These are phyloP conservation scores for Myotis myotis DNA, from an alignment of 2,797 vertebrate genomes.

Conservation along the genomic window DNA sequence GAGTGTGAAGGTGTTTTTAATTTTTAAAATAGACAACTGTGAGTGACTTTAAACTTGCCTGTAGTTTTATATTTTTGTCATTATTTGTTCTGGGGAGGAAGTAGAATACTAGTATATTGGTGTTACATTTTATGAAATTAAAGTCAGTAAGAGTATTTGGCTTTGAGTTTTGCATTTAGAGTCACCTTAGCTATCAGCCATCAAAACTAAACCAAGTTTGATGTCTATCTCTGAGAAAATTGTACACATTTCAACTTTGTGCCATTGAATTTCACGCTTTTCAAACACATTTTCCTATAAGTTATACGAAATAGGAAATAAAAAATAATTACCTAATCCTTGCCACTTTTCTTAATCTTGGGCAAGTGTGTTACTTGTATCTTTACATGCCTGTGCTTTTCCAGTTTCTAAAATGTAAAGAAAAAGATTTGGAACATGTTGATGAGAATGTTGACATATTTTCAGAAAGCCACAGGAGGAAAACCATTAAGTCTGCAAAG, in stretches of 20 bases:
- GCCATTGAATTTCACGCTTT: not conserved
- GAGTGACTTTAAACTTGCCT: conserved; percentile 9
- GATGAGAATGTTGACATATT: not conserved
- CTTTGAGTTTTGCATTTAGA: conserved; percentile 37
- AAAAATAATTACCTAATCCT: not conserved
- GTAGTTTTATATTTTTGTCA: not conserved
- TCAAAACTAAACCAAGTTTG: conserved; percentile 14
- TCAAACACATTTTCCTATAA: not conserved
- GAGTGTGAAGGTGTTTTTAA: not conserved
- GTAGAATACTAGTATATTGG: not conserved
- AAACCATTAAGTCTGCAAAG: not conserved
- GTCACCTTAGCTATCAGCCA: not conserved
- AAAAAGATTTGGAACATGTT: not conserved
- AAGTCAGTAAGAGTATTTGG: conserved; percentile 26
- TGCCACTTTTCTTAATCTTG: not conserved
- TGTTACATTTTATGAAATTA: conserved; percentile 42
- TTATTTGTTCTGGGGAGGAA: not conserved
- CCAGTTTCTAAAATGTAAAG: conserved; percentile 5
- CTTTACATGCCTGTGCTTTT: not conserved
- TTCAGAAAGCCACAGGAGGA: conserved; percentile 14
- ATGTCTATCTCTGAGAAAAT: not conserved
- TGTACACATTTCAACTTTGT: not conserved
- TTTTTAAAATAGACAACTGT: conserved; percentile 24
- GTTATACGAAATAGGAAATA: not conserved
- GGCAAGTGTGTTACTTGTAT: not conserved